A percentile compares a stretch with the other conserved stretches of the same genome.
phyloP scores from a whole-genome alignment of 2,113 vertebrate genomes.

The Collichthys lucidus region DNA sequence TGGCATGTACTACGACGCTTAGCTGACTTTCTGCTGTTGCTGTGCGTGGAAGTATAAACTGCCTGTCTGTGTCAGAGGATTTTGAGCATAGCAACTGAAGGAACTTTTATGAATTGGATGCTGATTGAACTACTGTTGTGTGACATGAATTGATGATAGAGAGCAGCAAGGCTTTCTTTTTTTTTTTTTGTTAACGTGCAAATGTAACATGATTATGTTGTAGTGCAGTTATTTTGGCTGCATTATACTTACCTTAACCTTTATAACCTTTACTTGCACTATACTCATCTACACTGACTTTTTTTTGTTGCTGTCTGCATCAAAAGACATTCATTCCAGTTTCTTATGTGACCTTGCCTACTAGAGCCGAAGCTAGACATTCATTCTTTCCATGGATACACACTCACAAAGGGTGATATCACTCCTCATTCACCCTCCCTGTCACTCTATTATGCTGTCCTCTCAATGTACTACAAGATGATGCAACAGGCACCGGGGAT shows the following conservation, averaged over 20 bases:
- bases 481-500: constrained; percentile 53
- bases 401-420: constrained; percentile 21
- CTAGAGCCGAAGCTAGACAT: constrained; percentile 12
- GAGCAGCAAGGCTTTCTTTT: background rate
- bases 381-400: background rate
- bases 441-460: constrained; percentile 34
- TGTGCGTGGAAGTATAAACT: constrained; percentile 15
- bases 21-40: background rate
- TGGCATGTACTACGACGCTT: background rate
- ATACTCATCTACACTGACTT: constrained; percentile 21
- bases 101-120: constrained; percentile 42
- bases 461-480: constrained; percentile 41
- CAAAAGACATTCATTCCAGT: constrained; percentile 20
- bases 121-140: constrained; percentile 54
- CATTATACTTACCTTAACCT: constrained; percentile 41
- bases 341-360: constrained; percentile 10
- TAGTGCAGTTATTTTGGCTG: constrained; percentile 39
- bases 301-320: constrained; percentile 17
- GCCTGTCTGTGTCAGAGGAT: constrained; percentile 32
- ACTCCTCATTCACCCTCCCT: constrained; percentile 27
- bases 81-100: constrained; percentile 41
- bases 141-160: constrained; percentile 49
- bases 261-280: constrained; percentile 44
- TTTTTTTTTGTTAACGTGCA: constrained; percentile 35
- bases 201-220: constrained; percentile 51